Base-by-base conservation (phyloP, 2,888 invertebrate species). In the Drosophila mulleri region DNA sequence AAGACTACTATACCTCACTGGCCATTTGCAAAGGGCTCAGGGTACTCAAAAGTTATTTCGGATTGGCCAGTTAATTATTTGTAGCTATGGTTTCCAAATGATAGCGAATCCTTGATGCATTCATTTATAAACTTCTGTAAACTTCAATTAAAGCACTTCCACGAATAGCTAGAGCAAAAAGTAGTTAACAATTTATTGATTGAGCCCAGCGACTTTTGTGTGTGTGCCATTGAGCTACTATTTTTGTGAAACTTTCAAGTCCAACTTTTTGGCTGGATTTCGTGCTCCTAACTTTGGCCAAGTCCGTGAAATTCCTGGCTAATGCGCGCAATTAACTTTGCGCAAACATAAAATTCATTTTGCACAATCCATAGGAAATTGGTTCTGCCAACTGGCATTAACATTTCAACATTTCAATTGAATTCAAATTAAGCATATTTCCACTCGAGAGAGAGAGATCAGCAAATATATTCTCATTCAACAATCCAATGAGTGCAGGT, bases 321-420 rank as follows among this genome's bases (percentile, higher is more conserved):
- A 45, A 57, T 47, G 57, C 41, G 79, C 64, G 54, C 61, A 65
- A 84, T 75, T 64, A 61, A 50, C 45, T 73, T 74, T 66, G 37
- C 23, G 37, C 60, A 47, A 77, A 50, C 32, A 58, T 23, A n/a
- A 26, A 32, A 44, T 44, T 18, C 32, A 26, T 26, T 47, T 54
- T 39, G 16, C 42, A 11, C 42, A 57, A 50, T 54, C 47, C 37
- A 63, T 20, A 18, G 32, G 16, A 41, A 47, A 59, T 45, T 41
- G 16, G 54, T 47, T 67, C 69, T 67, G 50, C 32, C 2, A 48
- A 67, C 47, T 60, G 18, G 1, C 66, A 78, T 78, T 70, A 76
- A 60, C 65, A 85, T 82, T 71, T 64, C 67, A 76, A 60, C 65
- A 85, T 82, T 71, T 64, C 67, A 85, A 82, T 82, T 59, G 50